Percentiles rank a stretch among this genome's conserved stretches.
These are phyloP conservation scores for Thecocarcelia acutangulata DNA, from an alignment of 2,888 invertebrate genomes.

Conservation along the genomic window DNA sequence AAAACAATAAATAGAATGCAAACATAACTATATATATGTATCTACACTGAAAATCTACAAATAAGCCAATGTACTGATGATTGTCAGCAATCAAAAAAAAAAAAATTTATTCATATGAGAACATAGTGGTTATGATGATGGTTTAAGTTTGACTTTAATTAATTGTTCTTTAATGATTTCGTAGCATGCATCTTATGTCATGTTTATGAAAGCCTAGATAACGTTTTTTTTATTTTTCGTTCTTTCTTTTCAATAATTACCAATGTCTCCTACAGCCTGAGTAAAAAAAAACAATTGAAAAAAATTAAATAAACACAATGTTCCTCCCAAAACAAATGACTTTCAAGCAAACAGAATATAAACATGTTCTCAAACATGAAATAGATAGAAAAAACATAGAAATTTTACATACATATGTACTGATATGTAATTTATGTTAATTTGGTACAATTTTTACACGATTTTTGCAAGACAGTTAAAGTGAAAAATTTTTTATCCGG, in stretches of 20 bases:
- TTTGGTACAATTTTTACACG: conserved; percentile 62
- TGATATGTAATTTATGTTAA: conserved; percentile 63
- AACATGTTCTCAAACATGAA: conserved; percentile 38
- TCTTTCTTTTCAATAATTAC: conserved; percentile 37
- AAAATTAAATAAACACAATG: too few relatives aligned
- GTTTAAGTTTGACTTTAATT: conserved; percentile 69
- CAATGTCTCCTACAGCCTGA: conserved; percentile 50
- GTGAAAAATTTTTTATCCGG: conserved; percentile 13
- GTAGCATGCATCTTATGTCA: conserved; percentile 69
- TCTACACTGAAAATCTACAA: conserved; percentile 47
- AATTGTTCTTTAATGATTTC: conserved; percentile 70
- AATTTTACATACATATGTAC: background rate
- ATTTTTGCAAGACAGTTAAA: conserved; percentile 44
- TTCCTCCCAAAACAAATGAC: conserved; percentile 61
- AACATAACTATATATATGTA: conserved; percentile 19
- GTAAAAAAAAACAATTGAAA: conserved; percentile 11
- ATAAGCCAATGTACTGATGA: conserved; percentile 61
- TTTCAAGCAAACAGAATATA: conserved; percentile 45
- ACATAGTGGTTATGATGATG: conserved; percentile 58
- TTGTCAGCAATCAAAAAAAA: conserved; percentile 42
- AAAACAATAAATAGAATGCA: conserved; percentile 19
- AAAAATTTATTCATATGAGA: conserved; percentile 20
- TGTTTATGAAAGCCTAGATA: conserved; percentile 51
- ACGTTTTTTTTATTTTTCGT: conserved; percentile 32
- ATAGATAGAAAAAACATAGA: conserved; percentile 1